Evolutionary conservation across 64 coral and sea anemone genomes (phyloP), one percentile per base, ranked within the genome.

Genomic region (Actinia equina): DNA sequence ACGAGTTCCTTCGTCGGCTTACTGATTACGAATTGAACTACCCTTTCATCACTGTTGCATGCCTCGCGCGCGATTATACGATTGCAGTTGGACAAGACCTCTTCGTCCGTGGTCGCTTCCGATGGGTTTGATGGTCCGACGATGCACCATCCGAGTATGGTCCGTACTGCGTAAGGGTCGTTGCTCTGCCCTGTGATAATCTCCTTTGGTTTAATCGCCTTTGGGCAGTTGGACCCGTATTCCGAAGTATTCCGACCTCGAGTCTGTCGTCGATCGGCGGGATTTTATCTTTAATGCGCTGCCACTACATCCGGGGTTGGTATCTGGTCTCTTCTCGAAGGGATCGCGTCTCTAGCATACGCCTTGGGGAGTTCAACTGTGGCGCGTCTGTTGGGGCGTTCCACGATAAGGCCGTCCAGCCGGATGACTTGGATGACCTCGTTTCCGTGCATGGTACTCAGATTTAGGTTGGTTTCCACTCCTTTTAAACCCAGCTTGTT

Each of bases 371-470:
- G 7, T 49, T 49, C 46, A 6, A 49, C 7, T 49, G 4, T 4
- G 4, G 4, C 46, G 7, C 4, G 7, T 49, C 7, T 49, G 46
- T 49, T 2, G 7, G 46, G 46, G 46, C 46, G 4, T 49, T 49
- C 46, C 2, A 49, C 46, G 46, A 49, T 49, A 49, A 37, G 30
- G 30, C 46, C 46, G 0, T 49, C 46, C 7, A 49, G 7, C 46
- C 7, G 4, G 4, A 0, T 4, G 7, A 8, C 46, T 6, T 4
- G 4, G 7, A 49, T 8, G 46, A 6, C 46, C 7, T 4, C 46
- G 46, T 8, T 4, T 49, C 89, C 89, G 23, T 85, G 83, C 83
- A 91, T 91, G 52, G 89, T 91, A 15, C 30, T 77, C 1, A 91
- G 67, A 26, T 79, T 91, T 6, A 91, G 83, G 6, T 67, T 53